Evolutionary conservation across 2,888 invertebrate genomes (phyloP).

Genomic region (Tiliacea aurago): DNA sequence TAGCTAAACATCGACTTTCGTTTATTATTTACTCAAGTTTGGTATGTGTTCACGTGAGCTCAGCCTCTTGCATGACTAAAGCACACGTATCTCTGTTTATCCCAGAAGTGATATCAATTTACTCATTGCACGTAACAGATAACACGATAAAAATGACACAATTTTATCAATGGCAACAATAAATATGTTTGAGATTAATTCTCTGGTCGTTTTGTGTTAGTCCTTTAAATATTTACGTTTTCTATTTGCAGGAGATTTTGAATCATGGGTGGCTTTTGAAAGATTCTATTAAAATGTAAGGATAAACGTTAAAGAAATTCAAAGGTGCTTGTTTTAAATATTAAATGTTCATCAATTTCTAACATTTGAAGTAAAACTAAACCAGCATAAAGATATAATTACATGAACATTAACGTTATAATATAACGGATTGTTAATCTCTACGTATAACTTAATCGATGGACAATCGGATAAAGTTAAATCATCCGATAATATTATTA

Average conservation of each 20-base stretch:
- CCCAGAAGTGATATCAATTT: conserved; percentile 33
- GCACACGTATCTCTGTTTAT: conserved; percentile 33
- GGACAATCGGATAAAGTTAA: conserved; percentile 15
- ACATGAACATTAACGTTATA: too few species aligned
- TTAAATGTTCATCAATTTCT: background rate
- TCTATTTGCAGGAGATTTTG: conserved; percentile 8
- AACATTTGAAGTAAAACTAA: background rate
- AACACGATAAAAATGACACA: conserved; percentile 48
- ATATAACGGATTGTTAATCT: too few species aligned
- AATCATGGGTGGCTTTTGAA: background rate
- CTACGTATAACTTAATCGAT: background rate
- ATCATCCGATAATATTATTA: conserved; percentile 40
- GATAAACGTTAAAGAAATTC: background rate
- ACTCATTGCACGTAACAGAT: conserved; percentile 35
- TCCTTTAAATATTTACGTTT: conserved; percentile 10
- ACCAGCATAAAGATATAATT: conserved; percentile 4
- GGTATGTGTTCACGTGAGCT: conserved; percentile 45
- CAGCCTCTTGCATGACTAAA: conserved; percentile 14
- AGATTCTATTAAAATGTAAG: background rate
- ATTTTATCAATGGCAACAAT: conserved; percentile 50
- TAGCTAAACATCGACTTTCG: conserved; percentile 54
- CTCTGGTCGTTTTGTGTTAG: background rate
- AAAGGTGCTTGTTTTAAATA: background rate
- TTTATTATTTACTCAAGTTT: conserved; percentile 53
- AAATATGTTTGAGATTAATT: conserved; percentile 21